These are phyloP conservation scores for Lamproptera curius DNA, from an alignment of 2,888 invertebrate species.

Conservation along the genomic window DNA sequence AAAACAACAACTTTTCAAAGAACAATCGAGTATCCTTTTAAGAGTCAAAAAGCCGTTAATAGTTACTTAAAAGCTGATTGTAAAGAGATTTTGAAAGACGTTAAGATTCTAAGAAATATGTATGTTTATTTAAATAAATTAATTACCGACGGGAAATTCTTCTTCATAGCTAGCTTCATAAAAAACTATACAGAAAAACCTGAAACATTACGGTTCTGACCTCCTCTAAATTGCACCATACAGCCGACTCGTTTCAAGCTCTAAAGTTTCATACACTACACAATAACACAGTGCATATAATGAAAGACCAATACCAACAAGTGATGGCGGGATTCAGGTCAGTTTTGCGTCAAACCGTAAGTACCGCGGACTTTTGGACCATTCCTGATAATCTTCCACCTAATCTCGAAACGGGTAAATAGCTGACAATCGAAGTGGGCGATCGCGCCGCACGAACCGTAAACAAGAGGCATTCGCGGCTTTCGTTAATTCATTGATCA, in stretches of 20 bases:
- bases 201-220: too few relatives aligned
- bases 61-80: too few relatives aligned
- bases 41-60: too few relatives aligned
- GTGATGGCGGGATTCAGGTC: neutral
- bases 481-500: neutral
- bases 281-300: neutral
- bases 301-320: neutral
- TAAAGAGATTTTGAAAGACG: too few relatives aligned
- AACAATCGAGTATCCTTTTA: too few relatives aligned
- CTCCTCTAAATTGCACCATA: neutral
- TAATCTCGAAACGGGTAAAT: conserved; percentile 12
- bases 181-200: too few relatives aligned
- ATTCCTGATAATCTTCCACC: conserved; percentile 7
- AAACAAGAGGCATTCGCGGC: neutral
- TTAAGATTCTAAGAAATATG: too few relatives aligned
- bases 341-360: conserved; percentile 3
- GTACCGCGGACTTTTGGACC: conserved; percentile 2
- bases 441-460: conserved; percentile 1
- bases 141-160: too few relatives aligned
- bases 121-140: too few relatives aligned
- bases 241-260: neutral
- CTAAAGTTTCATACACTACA: neutral
- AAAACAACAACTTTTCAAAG: too few relatives aligned
- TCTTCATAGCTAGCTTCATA: too few relatives aligned
- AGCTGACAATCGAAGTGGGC: conserved; percentile 7